phyloP scores from a whole-genome alignment of 2,113 vertebrate species.

The Menidia beryllina region DNA sequence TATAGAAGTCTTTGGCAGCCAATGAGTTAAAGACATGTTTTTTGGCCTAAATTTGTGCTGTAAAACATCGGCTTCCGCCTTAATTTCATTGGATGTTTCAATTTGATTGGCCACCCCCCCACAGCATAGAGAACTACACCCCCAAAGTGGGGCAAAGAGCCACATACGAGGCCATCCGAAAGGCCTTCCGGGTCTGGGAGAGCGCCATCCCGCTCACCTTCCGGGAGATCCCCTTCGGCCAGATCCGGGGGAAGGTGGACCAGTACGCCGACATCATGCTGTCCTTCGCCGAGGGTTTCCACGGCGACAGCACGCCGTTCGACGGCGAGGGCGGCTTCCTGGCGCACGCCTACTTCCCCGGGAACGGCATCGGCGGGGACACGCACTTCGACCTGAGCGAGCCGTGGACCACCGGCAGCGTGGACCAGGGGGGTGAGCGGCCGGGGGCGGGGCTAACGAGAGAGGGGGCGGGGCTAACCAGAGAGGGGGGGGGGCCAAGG shows the following conservation, averaged over 20 bases:
- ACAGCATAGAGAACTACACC: conserved; percentile 86
- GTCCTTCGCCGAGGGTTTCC: conserved; percentile 90
- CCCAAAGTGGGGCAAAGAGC: conserved; percentile 86
- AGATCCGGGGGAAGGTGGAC: conserved; percentile 84
- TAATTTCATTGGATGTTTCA: too few species aligned
- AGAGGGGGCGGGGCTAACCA: too few species aligned
- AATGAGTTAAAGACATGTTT: too few species aligned
- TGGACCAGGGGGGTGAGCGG: conserved; percentile 86
- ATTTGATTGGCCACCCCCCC: too few species aligned
- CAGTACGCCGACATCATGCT: conserved; percentile 94
- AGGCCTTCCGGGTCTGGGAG: conserved; percentile 90
- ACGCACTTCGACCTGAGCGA: conserved; percentile 93
- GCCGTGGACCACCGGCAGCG: conserved; percentile 88
- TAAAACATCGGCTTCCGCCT: too few species aligned
- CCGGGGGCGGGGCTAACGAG: too few species aligned
- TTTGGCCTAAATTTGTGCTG: too few species aligned
- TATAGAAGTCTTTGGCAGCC: too few species aligned
- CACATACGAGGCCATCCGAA: conserved; percentile 87
- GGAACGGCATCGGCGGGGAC: conserved; percentile 90
- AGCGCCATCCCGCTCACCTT: conserved; percentile 86
- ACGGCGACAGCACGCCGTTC: conserved; percentile 93
- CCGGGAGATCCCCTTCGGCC: conserved; percentile 88
- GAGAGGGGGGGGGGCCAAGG: too few species aligned
- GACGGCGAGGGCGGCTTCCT: conserved; percentile 92
- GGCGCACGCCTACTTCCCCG: conserved; percentile 93